phyloP scores from a whole-genome alignment of 2,113 vertebrate species.

The Syngnathoides biaculeatus region DNA sequence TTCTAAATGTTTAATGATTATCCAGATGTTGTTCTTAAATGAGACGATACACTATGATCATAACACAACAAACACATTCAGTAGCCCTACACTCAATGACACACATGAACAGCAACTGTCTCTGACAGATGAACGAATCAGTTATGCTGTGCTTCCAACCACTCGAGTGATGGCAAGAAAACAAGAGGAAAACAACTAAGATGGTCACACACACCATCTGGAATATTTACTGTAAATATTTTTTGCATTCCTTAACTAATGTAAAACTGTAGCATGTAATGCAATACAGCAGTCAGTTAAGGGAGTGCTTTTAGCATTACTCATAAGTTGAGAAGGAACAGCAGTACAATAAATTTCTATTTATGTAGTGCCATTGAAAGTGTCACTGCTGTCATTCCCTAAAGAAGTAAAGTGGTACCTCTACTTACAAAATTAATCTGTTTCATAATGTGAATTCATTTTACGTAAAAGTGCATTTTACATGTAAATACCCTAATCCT shows the following conservation, averaged over 20 bases:
- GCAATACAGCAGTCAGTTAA: not conserved
- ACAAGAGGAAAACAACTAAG: not conserved
- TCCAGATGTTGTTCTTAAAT: slow-evolving; percentile 72
- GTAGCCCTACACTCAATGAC: slow-evolving; percentile 2
- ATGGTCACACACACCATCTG: slow-evolving; percentile 22
- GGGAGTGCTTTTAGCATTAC: not conserved
- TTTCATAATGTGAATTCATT: no score
- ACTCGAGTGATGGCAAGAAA: slow-evolving; percentile 19
- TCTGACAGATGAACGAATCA: slow-evolving; percentile 16
- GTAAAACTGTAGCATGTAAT: slow-evolving; percentile 35
- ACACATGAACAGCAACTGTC: slow-evolving; percentile 15
- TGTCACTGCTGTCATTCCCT: slow-evolving; percentile 4
- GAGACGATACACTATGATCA: slow-evolving; percentile 59
- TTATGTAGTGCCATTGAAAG: not conserved
- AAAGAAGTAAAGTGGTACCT: slow-evolving; percentile 4
- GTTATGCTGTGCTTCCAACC: slow-evolving; percentile 15
- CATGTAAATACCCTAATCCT: no score
- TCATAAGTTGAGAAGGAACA: not conserved
- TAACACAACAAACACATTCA: slow-evolving; percentile 40
- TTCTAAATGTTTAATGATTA: slow-evolving; percentile 70
- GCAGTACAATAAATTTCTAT: slow-evolving; percentile 2
- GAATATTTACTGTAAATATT: slow-evolving; percentile 12
- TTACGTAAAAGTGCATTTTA: no score
- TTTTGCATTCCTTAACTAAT: slow-evolving; percentile 7
- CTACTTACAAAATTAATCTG: no score